Evolutionary conservation across 2,113 vertebrate species (phyloP).

Genomic region (Sander lucioperca): DNA sequence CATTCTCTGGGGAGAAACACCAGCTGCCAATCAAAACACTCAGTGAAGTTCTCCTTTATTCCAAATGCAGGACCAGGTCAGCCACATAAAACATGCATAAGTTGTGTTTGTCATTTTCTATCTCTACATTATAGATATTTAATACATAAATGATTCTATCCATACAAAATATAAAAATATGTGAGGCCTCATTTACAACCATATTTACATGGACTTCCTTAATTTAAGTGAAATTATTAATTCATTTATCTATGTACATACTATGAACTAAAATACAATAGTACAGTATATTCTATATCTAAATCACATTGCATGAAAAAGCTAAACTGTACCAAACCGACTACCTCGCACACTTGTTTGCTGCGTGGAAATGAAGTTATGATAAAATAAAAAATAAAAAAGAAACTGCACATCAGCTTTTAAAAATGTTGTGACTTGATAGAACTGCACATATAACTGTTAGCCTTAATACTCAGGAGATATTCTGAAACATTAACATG

Average conservation of each 20-base stretch:
- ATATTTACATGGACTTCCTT: conserved; percentile 91
- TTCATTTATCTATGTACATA: conserved; percentile 85
- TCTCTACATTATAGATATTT: conserved; percentile 85
- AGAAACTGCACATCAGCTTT: conserved; percentile 70
- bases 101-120: conserved; percentile 81
- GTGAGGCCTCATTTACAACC: conserved; percentile 96
- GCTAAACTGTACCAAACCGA: conserved; percentile 64
- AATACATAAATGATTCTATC: conserved; percentile 89
- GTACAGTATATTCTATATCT: conserved; percentile 60
- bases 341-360: conserved; percentile 52
- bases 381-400: conserved; percentile 15
- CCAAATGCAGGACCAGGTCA: conserved; percentile 85
- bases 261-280: conserved; percentile 74
- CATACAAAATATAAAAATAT: conserved; percentile 97
- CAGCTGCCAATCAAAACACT: conserved; percentile 58
- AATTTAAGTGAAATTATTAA: conserved; percentile 86
- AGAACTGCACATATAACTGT: conserved; percentile 51
- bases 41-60: conserved; percentile 86
- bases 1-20: conserved; percentile 50
- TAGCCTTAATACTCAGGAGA: conserved; percentile 66
- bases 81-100: conserved; percentile 86
- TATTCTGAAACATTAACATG: conserved; percentile 62
- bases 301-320: conserved; percentile 73
- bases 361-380: conserved; percentile 60
- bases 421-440: conserved; percentile 50